Conservation (phyloP, 2,797 vertebrate genomes). For the Poecilia gillii region DNA sequence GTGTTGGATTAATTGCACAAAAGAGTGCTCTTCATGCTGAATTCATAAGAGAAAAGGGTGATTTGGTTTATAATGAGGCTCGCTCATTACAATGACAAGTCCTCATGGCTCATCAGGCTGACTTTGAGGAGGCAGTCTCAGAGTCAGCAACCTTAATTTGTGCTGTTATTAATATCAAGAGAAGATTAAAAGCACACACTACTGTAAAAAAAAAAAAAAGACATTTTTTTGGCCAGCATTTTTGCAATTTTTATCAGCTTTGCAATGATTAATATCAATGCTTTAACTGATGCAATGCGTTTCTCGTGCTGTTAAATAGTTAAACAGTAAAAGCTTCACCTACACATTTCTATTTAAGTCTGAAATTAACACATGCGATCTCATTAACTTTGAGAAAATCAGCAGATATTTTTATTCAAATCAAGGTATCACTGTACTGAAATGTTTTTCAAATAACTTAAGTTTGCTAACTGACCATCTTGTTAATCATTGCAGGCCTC, state of each 20-base stretch:
- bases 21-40: constrained; percentile 76
- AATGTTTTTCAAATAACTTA: not conserved
- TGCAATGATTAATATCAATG: constrained; percentile 1
- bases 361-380: not conserved
- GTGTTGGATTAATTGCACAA: constrained; percentile 73
- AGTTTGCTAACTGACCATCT: not conserved
- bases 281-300: not conserved
- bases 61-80: constrained; percentile 82
- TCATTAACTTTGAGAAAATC: not conserved
- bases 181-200: constrained; percentile 33
- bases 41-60: constrained; percentile 73
- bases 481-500: not conserved
- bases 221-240: not conserved
- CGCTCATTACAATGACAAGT: constrained; percentile 81
- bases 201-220: not conserved
- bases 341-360: not conserved
- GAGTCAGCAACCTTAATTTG: constrained; percentile 54
- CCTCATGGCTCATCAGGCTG: constrained; percentile 80
- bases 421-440: not conserved
- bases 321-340: not conserved
- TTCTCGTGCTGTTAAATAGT: not conserved
- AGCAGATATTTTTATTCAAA: not conserved
- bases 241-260: not conserved
- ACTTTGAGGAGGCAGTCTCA: constrained; percentile 69
- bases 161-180: constrained; percentile 59